phyloP scores from a whole-genome alignment of 2,797 vertebrate species.

The Lutjanus argentimaculatus region DNA sequence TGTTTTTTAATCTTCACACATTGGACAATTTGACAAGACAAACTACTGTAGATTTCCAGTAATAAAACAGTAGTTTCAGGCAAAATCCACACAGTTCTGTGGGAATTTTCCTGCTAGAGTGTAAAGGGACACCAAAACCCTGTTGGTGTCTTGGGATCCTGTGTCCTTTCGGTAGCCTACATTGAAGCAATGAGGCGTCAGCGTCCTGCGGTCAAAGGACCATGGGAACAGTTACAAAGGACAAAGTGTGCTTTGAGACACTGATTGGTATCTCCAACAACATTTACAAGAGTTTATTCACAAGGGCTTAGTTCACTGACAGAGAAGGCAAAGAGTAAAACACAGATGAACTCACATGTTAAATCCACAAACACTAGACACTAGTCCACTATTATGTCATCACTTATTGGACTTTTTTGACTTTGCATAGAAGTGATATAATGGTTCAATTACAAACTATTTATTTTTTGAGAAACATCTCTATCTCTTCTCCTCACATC shows the following conservation, averaged over 20 bases:
- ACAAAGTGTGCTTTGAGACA: slow-evolving; percentile 44
- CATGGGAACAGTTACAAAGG: slow-evolving; percentile 30
- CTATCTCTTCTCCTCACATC: slow-evolving; percentile 11
- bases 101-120: not conserved
- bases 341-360: slow-evolving; percentile 10
- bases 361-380: slow-evolving; percentile 3
- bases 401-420: not conserved
- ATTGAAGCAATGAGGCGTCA: slow-evolving; percentile 25
- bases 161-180: not conserved
- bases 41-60: not conserved
- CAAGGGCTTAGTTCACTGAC: slow-evolving; percentile 21
- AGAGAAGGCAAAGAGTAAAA: slow-evolving; percentile 31
- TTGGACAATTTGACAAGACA: not conserved
- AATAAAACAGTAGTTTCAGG: not conserved
- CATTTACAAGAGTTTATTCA: slow-evolving; percentile 39
- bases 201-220: slow-evolving; percentile 13
- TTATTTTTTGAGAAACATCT: not conserved
- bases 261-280: slow-evolving; percentile 27
- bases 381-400: not conserved
- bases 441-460: not conserved
- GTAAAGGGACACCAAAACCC: not conserved
- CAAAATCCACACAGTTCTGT: not conserved
- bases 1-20: not conserved
- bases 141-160: not conserved
- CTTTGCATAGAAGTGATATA: not conserved